Conservation (phyloP, 2,888 invertebrate genomes). For the Diabrotica balteata region DNA sequence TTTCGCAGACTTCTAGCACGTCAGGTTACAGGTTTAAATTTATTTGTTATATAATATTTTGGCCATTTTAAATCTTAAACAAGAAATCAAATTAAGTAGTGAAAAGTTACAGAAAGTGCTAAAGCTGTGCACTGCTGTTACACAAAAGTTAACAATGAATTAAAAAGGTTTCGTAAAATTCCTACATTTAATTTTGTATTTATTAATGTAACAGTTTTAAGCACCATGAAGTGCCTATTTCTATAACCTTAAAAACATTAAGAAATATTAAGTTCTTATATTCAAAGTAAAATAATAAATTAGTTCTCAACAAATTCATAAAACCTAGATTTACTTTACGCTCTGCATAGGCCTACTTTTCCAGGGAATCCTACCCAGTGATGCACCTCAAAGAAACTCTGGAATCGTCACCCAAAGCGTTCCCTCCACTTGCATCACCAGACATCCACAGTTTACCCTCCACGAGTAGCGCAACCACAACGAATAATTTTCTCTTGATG, state of each 20-base stretch:
- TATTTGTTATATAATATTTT: constrained; percentile 1
- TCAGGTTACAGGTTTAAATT: constrained; percentile 72
- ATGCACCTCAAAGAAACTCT: constrained; percentile 57
- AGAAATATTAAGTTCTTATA: too few species aligned
- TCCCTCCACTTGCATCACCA: constrained; percentile 71
- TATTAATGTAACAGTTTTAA: too few species aligned
- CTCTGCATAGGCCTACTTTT: constrained; percentile 49
- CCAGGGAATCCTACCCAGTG: constrained; percentile 69
- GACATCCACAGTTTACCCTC: constrained; percentile 67
- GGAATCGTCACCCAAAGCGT: constrained; percentile 56
- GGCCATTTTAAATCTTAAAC: too few species aligned
- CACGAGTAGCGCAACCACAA: constrained; percentile 61
- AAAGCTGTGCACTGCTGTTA: too few species aligned
- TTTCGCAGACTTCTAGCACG: constrained; percentile 85
- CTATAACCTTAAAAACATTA: too few species aligned
- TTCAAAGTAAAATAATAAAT: too few species aligned
- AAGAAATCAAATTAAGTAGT: too few species aligned
- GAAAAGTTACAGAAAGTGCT: too few species aligned
- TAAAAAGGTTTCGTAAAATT: too few species aligned
- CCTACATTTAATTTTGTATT: too few species aligned
- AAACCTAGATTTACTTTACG: constrained; percentile 3
- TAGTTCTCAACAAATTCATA: not conserved
- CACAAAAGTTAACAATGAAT: too few species aligned
- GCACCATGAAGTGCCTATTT: too few species aligned
- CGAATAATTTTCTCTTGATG: constrained; percentile 62